Evolutionary conservation across 2,888 invertebrate genomes (phyloP), one percentile per base, ranked within the genome.

Genomic region (Bhutanitis thaidina): DNA sequence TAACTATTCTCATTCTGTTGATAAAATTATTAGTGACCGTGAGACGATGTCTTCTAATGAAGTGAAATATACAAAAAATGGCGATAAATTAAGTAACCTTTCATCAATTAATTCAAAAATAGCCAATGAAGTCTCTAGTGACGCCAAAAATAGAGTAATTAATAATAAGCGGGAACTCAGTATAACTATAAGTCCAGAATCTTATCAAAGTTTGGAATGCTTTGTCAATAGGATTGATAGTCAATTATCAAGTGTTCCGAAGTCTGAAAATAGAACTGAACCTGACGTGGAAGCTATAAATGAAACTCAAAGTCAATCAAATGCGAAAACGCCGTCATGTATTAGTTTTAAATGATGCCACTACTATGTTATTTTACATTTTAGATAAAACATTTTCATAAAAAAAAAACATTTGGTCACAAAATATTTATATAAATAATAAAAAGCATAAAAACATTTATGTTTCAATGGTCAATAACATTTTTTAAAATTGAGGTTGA

Each of bases 401-500:
- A n/a, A n/a, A n/a, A n/a, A n/a, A n/a, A n/a, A n/a, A n/a, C n/a
- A n/a, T n/a, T n/a, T n/a, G n/a, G n/a, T n/a, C n/a, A n/a, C n/a
- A n/a, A n/a, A n/a, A n/a, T n/a, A n/a, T n/a, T n/a, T 20, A 20
- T 5, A 5, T 20, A 2, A 20, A 20, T 5, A 20, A 20, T 20
- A 20, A 20, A 3, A 20, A 20, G 5, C 20, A 3, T 20, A 20
- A 20, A 3, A 3, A 20, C 2, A 20, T 20, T 20, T 20, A 20
- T 3, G 20, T 5, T 20, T 20, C 3, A 3, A 20, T 3, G 2
- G 5, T 14, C 8, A 10, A 7, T 37, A 10, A 15, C 2, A 14
- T 20, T 20, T 29, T 16, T 32, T 37, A 49, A 7, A 37, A 52
- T 16, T 55, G 49, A 38, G 93, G 91, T 75, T 93, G 92, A 71